Conservation (phyloP, 2,888 invertebrate genomes). For the Hemistola chrysoprasaria region DNA sequence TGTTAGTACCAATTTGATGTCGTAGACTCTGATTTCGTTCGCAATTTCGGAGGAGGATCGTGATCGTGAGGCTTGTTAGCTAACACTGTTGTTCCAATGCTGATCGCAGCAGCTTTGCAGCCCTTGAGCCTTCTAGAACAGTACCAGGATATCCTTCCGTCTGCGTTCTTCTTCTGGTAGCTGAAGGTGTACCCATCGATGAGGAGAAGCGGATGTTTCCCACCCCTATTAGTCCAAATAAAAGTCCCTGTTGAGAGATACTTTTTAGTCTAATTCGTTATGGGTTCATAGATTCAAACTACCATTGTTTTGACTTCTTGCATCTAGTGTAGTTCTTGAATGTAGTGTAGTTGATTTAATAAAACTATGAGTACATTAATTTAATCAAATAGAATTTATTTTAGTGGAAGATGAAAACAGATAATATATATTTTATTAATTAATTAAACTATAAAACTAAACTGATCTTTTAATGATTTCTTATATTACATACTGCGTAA, state of each 20-base stretch:
- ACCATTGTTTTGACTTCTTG: too few relatives aligned
- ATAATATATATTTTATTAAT: too few relatives aligned
- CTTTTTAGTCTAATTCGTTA: too few relatives aligned
- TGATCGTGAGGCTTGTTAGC: constrained; percentile 63
- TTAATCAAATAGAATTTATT: too few relatives aligned
- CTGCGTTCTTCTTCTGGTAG: constrained; percentile 69
- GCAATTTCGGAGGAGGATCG: constrained; percentile 41
- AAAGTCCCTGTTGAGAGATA: constrained; percentile 53
- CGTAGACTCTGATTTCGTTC: constrained; percentile 10
- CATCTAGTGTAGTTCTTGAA: too few relatives aligned
- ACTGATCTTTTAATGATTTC: too few relatives aligned
- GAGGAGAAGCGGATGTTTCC: constrained; percentile 67
- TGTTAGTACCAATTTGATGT: background rate
- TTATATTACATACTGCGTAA: too few relatives aligned
- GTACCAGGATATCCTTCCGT: constrained; percentile 72
- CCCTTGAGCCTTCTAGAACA: constrained; percentile 71
- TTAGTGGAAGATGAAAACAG: too few relatives aligned
- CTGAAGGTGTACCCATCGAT: constrained; percentile 68
- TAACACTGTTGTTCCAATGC: constrained; percentile 51
- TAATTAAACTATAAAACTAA: too few relatives aligned
- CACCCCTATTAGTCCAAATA: constrained; percentile 70
- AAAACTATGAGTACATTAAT: too few relatives aligned
- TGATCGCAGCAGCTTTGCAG: constrained; percentile 66
- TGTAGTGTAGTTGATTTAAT: too few relatives aligned
- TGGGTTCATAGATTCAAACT: too few relatives aligned